Conservation (phyloP, 2,888 invertebrate species). For the Acleris sparsana region DNA sequence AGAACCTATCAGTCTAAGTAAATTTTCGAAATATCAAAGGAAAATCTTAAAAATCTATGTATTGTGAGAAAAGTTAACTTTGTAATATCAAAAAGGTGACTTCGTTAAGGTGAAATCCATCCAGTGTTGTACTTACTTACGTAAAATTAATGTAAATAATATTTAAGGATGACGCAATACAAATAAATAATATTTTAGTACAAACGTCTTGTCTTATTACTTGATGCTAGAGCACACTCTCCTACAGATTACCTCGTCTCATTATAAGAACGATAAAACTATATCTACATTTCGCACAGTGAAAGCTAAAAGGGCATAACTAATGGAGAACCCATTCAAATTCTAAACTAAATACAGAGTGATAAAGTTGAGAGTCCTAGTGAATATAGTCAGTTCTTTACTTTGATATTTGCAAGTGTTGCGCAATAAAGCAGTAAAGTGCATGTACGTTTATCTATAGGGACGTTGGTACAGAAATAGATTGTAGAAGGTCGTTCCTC, state of each 20-base stretch:
- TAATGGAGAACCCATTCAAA: neutral
- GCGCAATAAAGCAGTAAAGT: conserved; percentile 1
- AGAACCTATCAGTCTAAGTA: no score
- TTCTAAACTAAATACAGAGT: neutral
- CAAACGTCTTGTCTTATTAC: conserved; percentile 30
- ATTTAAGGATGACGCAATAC: conserved; percentile 23
- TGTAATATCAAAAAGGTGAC: neutral
- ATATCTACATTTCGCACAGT: conserved; percentile 3
- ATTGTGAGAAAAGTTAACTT: no score
- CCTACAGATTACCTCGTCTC: conserved; percentile 10
- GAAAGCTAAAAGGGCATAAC: neutral
- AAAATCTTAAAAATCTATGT: no score
- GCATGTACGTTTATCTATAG: conserved; percentile 14
- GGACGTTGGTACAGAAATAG: conserved; percentile 4
- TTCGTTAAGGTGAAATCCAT: conserved; percentile 4
- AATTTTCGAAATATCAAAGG: no score
- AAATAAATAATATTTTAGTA: conserved; percentile 35
- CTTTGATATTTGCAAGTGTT: neutral
- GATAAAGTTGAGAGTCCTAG: neutral
- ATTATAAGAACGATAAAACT: conserved; percentile 21
- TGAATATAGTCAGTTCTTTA: neutral
- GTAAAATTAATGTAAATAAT: conserved; percentile 22
- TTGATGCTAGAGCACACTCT: conserved; percentile 9
- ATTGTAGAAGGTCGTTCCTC: conserved; percentile 6
- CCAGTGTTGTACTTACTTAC: conserved; percentile 19